These are phyloP conservation scores for Liodrosophila aerea DNA, from an alignment of 2,888 invertebrate species.

Conservation along the genomic window DNA sequence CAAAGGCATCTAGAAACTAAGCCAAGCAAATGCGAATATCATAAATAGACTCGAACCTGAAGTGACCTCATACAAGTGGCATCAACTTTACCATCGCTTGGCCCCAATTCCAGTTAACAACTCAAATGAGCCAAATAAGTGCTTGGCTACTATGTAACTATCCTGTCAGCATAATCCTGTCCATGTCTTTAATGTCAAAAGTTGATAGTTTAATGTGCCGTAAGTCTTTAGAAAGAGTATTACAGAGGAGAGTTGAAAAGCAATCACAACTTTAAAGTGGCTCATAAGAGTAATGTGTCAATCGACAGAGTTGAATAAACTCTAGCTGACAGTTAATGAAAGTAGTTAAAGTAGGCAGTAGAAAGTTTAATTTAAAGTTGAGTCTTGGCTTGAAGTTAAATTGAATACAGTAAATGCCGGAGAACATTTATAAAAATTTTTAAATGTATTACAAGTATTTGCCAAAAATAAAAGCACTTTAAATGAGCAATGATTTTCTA, in stretches of 20 bases:
- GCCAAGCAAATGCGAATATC: conserved; percentile 10
- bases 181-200: conserved; percentile 34
- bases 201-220: conserved; percentile 33
- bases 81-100: conserved; percentile 28
- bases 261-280: too few species aligned
- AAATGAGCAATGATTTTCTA: too few species aligned
- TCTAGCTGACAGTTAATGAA: background rate
- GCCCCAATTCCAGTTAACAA: conserved; percentile 52
- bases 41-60: conserved; percentile 16
- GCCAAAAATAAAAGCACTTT: too few species aligned
- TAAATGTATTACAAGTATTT: too few species aligned
- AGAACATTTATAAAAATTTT: too few species aligned
- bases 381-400: too few species aligned
- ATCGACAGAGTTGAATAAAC: background rate
- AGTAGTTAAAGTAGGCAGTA: background rate
- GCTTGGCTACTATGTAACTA: conserved; percentile 8
- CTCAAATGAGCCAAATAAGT: conserved; percentile 56
- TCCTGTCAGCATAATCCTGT: conserved; percentile 24
- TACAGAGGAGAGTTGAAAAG: too few species aligned
- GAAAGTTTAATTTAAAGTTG: background rate
- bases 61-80: conserved; percentile 27
- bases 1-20: conserved; percentile 21
- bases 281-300: background rate
- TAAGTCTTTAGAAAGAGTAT: conserved; percentile 18
- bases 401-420: too few species aligned